Evolutionary conservation across 2,888 invertebrate genomes (phyloP).

Genomic region (Diploptera punctata): DNA sequence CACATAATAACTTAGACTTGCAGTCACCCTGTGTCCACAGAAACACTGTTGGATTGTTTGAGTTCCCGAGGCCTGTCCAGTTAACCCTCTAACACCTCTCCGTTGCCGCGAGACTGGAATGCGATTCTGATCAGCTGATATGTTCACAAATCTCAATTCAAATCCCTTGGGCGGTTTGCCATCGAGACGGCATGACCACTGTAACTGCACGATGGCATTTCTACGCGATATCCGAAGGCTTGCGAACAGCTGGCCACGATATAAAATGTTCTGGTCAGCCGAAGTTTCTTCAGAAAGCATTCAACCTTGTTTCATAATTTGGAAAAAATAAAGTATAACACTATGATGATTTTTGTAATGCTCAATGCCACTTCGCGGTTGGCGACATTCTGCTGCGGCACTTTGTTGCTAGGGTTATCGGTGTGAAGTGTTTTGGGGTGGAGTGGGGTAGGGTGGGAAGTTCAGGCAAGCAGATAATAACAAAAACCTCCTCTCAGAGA

Average conservation of each 20-base stretch:
- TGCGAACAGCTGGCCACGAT: too few relatives aligned
- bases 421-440: not conserved
- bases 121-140: too few relatives aligned
- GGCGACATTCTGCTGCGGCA: not conserved
- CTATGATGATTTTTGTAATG: not conserved
- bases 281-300: not conserved
- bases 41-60: too few relatives aligned
- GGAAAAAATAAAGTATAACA: not conserved
- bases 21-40: too few relatives aligned
- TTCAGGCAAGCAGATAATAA: slow-evolving; percentile 40
- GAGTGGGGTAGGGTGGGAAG: slow-evolving; percentile 12
- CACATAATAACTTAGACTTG: too few relatives aligned
- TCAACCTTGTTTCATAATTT: not conserved
- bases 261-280: not conserved
- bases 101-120: not conserved
- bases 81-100: not conserved
- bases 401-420: slow-evolving; percentile 26
- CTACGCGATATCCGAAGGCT: too few relatives aligned
- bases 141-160: too few relatives aligned
- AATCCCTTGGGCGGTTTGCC: too few relatives aligned
- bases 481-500: slow-evolving; percentile 36
- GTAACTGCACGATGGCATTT: not conserved
- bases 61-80: not conserved
- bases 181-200: not conserved
- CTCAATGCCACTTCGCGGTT: slow-evolving; percentile 17